Evolutionary conservation across 92 coral and sea anemone genomes (phyloP), one percentile per base, ranked within the genome.

Genomic region (Palythoa grandis): DNA sequence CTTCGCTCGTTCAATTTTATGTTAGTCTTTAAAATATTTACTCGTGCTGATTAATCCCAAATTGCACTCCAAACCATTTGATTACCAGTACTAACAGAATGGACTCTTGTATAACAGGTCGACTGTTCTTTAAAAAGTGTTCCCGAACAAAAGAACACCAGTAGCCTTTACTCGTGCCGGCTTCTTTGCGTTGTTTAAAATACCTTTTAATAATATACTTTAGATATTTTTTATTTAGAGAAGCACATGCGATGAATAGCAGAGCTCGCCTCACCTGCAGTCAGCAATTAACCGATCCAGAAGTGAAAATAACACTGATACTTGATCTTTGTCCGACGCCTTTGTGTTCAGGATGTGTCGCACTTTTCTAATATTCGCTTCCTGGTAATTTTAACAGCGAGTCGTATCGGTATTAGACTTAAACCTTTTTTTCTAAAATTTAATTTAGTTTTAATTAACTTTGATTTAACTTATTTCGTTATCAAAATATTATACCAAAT

Each of bases 271-370:
- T 69, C 37, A 96, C 98, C 91, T 86, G 90, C 98, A 96, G 77
- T 94, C 98, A 52, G 83, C 89, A 54, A 96, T 96, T 16, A 96
- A 92, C 87, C 94, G 96, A 85, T 96, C 98, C 72, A 96, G 88
- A 47, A 96, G 80, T 7, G 94, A 90, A 82, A 96, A 92, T 52
- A 96, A 88, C 7, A 91, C 90, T 12, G 98, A 85, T 11, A 95
- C 98, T 17, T 91, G 87, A 52, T 96, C 98, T 69, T 91, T 91
- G 48, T 90, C 91, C 6, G 94, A 92, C 68, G 89, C 91, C n/a
- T 88, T 87, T 3, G 91, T 77, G 54, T 90, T 78, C 20, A 88
- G 78, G 84, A 90, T 91, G 65, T 50, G 29, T 54, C 70, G 88
- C 10, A 93, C 96, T 38, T 52, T 86, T 72, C 85, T 71, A 47